Conservation (phyloP, 2,113 vertebrate genomes). For the Oreochromis tanganicae region DNA sequence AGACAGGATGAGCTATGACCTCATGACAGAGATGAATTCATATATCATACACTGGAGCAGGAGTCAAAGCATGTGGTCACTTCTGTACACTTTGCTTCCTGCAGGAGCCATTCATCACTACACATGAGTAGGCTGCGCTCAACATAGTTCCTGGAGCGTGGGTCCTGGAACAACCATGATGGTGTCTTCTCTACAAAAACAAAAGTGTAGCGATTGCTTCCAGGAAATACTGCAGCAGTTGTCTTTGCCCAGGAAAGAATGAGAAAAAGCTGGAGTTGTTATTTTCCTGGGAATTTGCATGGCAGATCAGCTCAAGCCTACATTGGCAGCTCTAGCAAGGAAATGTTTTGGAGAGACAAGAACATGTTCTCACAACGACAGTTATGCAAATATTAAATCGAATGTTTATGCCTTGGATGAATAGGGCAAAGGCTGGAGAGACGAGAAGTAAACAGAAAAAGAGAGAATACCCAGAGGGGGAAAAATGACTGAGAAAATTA, state of each 20-base stretch:
- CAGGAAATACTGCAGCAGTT: slow-evolving; percentile 17
- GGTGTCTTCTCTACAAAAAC: background rate
- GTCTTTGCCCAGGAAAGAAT: background rate
- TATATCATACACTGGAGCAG: background rate
- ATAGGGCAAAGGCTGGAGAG: background rate
- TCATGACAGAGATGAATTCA: background rate
- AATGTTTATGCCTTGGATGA: background rate
- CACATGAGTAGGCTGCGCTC: background rate
- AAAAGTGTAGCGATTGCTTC: background rate
- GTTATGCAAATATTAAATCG: slow-evolving; percentile 65
- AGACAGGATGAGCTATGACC: background rate
- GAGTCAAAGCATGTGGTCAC: slow-evolving; percentile 9
- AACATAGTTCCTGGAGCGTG: background rate
- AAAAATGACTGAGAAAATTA: background rate
- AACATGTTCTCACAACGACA: slow-evolving; percentile 39
- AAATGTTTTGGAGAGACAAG: background rate
- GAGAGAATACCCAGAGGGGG: background rate
- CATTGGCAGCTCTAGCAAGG: background rate
- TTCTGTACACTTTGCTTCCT: background rate
- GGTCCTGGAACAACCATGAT: background rate
- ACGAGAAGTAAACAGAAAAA: background rate
- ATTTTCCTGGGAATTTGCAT: slow-evolving; percentile 54
- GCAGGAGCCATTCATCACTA: background rate
- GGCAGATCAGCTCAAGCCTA: background rate
- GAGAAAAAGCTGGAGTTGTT: background rate